Evolutionary conservation across 2,797 vertebrate genomes (phyloP).

Genomic region (Passerculus sandwichensis): DNA sequence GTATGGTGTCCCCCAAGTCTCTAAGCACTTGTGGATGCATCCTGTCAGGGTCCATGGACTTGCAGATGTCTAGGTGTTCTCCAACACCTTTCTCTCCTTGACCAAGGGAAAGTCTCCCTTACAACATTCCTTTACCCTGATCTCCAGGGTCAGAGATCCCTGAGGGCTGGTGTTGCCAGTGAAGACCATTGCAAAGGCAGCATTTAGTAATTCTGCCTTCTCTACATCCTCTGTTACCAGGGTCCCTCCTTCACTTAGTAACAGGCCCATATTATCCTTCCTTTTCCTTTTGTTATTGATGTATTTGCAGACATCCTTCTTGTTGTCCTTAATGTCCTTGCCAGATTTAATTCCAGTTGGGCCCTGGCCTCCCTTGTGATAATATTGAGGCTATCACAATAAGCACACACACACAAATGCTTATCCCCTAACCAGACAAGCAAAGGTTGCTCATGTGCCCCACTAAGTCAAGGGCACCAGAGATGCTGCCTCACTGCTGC

Average conservation of each 20-base stretch:
- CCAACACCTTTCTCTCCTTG: not conserved
- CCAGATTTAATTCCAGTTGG: not conserved
- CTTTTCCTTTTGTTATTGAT: not conserved
- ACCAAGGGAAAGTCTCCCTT: not conserved
- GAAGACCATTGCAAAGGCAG: not conserved
- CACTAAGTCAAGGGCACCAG: not conserved
- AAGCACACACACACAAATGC: not conserved
- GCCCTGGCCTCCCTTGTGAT: not conserved
- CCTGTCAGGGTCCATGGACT: not conserved
- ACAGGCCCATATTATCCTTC: not conserved
- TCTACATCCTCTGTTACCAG: too few species aligned
- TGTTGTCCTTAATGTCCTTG: not conserved
- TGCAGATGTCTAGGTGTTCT: not conserved
- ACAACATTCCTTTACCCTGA: not conserved
- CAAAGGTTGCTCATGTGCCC: not conserved
- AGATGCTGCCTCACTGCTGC: not conserved
- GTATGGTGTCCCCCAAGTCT: not conserved
- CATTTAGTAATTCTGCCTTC: not conserved
- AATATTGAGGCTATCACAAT: not conserved
- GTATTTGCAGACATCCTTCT: not conserved
- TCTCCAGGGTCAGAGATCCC: not conserved
- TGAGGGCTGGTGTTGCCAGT: not conserved
- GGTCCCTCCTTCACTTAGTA: not conserved
- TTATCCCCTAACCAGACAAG: not conserved
- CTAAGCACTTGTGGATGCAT: not conserved